phyloP scores from a whole-genome alignment of 2,797 vertebrate genomes.

The Scolopax rusticola region DNA sequence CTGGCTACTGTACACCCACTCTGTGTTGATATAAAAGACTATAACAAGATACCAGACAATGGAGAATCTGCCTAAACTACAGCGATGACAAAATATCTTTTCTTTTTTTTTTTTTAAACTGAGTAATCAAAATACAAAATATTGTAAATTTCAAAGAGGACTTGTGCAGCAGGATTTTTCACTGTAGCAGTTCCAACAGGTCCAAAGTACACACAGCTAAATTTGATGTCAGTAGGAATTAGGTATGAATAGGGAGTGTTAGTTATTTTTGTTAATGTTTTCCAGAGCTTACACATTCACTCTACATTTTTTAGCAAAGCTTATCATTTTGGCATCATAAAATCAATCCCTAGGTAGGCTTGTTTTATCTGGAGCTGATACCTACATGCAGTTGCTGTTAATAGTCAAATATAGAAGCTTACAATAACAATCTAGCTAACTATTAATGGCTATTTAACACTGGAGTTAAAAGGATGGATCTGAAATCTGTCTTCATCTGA shows the following conservation, averaged over 20 bases:
- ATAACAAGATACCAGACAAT: conserved; percentile 56
- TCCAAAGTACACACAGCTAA: conserved; percentile 70
- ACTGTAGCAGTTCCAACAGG: conserved; percentile 1
- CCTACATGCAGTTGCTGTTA: conserved; percentile 2
- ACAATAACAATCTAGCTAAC: conserved; percentile 44
- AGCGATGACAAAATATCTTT: conserved; percentile 24
- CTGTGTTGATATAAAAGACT: conserved; percentile 62
- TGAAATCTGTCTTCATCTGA: conserved; percentile 18
- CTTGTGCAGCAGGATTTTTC: conserved; percentile 28
- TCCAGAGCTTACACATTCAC: conserved; percentile 65
- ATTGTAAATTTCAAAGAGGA: neutral
- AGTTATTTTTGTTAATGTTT: conserved; percentile 73
- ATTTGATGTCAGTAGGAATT: conserved; percentile 65
- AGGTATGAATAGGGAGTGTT: conserved; percentile 61
- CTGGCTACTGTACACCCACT: conserved; percentile 68
- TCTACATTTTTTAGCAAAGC: conserved; percentile 63
- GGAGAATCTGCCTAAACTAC: conserved; percentile 45
- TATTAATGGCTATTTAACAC: conserved; percentile 42
- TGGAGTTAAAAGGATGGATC: neutral
- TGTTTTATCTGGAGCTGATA: conserved; percentile 51
- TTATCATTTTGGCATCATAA: conserved; percentile 67
- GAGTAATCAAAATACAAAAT: conserved; percentile 10
- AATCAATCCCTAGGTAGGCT: conserved; percentile 51
- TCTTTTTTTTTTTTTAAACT: neutral
- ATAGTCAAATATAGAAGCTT: conserved; percentile 37